Evolutionary conservation across 2,113 vertebrate species (phyloP), one percentile per base, ranked within the genome.

Genomic region (Myotis yumanensis): DNA sequence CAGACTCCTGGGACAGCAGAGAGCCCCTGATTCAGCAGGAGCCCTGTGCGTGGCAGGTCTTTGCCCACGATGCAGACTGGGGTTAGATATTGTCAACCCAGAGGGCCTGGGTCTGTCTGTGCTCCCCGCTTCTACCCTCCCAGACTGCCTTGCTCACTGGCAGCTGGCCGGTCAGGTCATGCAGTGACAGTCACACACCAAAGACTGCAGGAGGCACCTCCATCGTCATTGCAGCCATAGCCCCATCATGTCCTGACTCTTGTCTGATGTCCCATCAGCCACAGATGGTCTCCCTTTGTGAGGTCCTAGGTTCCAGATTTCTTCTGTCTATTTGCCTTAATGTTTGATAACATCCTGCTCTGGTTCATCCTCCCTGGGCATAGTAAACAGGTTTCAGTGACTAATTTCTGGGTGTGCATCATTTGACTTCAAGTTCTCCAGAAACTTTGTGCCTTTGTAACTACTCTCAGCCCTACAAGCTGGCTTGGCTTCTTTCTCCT

Each of bases 61-160:
- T 10, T 12, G 4, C 14, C 14, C 25, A 12, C 0, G 0, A 10
- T 1, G 4, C 32, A 52, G 7, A 48, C 4, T 16, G 1, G 4
- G 37, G 20, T 4, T 52, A 10, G 0, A 2, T 4, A 0, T 0
- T 0, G 1, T 51, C 7, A 0, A 11, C 5, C 2, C 5, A 68
- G 35, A 46, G 0, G 5, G 3, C 18, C 68, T 1, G 16, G 59
- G 2, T 15, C 32, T 30, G 3, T 8, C 46, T 9, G 0, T 0
- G 7, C 51, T 16, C 22, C n/a, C 37, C 1, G 10, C 16, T 0
- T 30, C 48, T 15, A 3, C 11, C 35, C 6, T 7, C n/a, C 51
- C 28, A 8, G 6, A 9, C 22, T 7, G 46, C 22, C 62, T 22
- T 0, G 7, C 17, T 8, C 25, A 2, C 15, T 8, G 23, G 25